Base-by-base conservation (phyloP, 2,797 vertebrate species). In the Chiloscyllium punctatum region DNA sequence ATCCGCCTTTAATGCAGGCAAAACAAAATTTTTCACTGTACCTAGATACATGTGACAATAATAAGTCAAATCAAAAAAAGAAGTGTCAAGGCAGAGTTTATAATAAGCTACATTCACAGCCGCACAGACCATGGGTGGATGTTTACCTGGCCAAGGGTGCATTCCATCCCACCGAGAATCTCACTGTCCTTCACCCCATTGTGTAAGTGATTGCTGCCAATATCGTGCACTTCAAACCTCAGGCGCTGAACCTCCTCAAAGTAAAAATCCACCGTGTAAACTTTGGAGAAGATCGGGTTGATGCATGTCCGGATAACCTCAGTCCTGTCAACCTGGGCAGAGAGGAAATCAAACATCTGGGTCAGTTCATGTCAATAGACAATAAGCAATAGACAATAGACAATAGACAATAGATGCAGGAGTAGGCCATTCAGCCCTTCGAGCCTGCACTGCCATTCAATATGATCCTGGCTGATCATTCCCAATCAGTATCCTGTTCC, bases 271-370 rank as follows among this genome's bases (percentile, higher is more conserved):
- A 99, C 99, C 0, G 99, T 98, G 95, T 99, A 99, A 96, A 99
- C 98, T 97, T 99, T 99, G 79, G 99, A 99, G 97, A 99, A 99
- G 96, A 99, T 97, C 0, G 99, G 98, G 95, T 98, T 97, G 96
- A 98, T 99, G 96, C 99, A 99, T 97, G 99, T 99, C 68, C 99
- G 98, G 95, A 99, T 99, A 96, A 99, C 98, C 97, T 99, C 99
- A 1, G 99, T 99, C 95, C 99, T 98, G 97, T 99, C 99, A 97
- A 99, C 99, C 99, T 99, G 97, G 30, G 42, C 96, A 96, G 96
- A 95, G 37, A 0, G n/a, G 96, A 96, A 95, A 96, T n/a, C 27
- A 77, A 72, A 92, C 7, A 53, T 15, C 0, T n/a, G 48, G n/a
- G 27, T 77, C 71, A 77, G 13, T 48, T n/a, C 27, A 57, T 66